Evolutionary conservation across 2,888 invertebrate genomes (phyloP).

Genomic region (Eumerus sabulonum): DNA sequence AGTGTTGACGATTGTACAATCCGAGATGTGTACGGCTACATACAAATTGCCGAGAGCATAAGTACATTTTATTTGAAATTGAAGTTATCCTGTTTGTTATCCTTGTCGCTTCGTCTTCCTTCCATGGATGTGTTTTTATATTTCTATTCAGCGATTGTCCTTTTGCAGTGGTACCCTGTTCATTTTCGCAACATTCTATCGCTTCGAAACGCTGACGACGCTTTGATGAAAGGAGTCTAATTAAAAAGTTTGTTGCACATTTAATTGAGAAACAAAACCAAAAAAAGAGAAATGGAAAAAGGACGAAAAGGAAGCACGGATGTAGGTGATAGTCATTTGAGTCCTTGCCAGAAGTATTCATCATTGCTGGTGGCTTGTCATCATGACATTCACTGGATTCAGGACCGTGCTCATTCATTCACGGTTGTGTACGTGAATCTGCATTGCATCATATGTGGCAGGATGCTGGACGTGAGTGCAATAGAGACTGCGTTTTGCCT

Average conservation of each 20-base stretch:
- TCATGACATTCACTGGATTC: conserved; percentile 29
- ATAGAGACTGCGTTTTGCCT: background rate
- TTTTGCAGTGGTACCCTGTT: conserved; percentile 21
- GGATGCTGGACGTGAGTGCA: background rate
- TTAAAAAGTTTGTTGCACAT: conserved; percentile 61
- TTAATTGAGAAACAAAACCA: conserved; percentile 27
- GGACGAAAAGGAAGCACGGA: background rate
- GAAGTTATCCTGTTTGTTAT: conserved; percentile 51
- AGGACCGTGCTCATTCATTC: conserved; percentile 40
- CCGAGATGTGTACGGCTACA: background rate
- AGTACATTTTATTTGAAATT: conserved; percentile 44
- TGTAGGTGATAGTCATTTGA: conserved; percentile 25
- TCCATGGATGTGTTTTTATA: background rate
- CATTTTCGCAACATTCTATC: conserved; percentile 53
- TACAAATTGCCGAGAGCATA: too few species aligned
- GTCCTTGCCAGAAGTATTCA: conserved; percentile 6
- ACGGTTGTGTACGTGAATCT: conserved; percentile 31
- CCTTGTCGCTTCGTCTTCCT: background rate
- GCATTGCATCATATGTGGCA: background rate
- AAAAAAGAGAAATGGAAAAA: conserved; percentile 9
- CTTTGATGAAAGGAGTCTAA: conserved; percentile 65
- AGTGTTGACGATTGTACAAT: conserved; percentile 8
- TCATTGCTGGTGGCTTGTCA: conserved; percentile 16
- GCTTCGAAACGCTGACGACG: conserved; percentile 22
- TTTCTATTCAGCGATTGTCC: conserved; percentile 29